Evolutionary conservation across 1,140 invertebrate species (phyloP).

Genomic region (Bombus superbus): DNA sequence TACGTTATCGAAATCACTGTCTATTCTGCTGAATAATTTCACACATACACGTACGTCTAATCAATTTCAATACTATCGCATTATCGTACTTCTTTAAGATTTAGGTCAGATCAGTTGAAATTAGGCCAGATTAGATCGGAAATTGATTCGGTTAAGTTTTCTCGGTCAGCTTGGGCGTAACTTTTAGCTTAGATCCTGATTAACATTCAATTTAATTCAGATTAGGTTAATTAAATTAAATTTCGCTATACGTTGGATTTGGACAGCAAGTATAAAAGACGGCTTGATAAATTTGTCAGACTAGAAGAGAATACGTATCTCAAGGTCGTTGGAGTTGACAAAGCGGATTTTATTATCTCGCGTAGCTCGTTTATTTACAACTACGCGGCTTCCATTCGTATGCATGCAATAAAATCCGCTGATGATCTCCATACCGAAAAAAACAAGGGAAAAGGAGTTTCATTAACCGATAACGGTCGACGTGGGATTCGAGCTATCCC

Average conservation of each 20-base stretch:
- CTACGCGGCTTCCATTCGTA: not conserved
- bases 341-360: not conserved
- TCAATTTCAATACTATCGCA: too few species aligned
- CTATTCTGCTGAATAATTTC: too few species aligned
- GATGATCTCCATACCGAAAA: not conserved
- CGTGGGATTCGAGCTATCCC: conserved; percentile 2
- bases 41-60: too few species aligned
- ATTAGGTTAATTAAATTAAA: too few species aligned
- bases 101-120: too few species aligned
- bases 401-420: not conserved
- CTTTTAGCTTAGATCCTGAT: not conserved
- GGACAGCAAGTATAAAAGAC: too few species aligned
- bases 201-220: not conserved
- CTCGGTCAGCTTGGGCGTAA: not conserved
- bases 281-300: too few species aligned
- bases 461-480: conserved; percentile 20
- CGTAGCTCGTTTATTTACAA: too few species aligned
- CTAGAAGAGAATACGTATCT: too few species aligned
- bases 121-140: not conserved
- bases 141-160: not conserved
- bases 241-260: too few species aligned
- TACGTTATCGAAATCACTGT: not conserved
- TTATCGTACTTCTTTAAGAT: too few species aligned
- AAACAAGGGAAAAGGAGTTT: not conserved
- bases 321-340: not conserved